A percentile compares a stretch with the other conserved stretches of the same genome.
phyloP scores from a whole-genome alignment of 2,888 invertebrate genomes.

The Nasonovia ribisnigri region DNA sequence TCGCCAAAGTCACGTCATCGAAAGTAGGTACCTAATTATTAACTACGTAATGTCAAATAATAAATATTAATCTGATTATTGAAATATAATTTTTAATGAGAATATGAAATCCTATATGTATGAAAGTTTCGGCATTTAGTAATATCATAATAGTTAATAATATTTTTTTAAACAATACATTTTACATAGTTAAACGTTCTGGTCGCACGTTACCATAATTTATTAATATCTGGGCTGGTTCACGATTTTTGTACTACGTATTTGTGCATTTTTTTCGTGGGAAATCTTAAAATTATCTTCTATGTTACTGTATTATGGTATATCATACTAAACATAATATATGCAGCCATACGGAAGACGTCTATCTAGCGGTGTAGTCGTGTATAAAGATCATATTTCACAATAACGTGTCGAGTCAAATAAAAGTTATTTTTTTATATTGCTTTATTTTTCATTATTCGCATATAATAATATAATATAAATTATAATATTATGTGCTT shows the following conservation, averaged over 20 bases:
- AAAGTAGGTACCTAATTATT: no score
- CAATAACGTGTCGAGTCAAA: neutral
- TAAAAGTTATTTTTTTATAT: neutral
- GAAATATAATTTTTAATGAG: neutral
- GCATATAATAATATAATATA: neutral
- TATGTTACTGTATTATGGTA: neutral
- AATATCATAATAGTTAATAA: neutral
- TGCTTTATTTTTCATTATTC: neutral
- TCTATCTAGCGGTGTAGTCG: neutral
- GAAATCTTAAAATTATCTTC: neutral
- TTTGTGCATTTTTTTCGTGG: neutral
- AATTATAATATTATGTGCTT: neutral
- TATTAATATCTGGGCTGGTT: neutral
- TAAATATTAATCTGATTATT: neutral
- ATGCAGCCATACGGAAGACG: neutral
- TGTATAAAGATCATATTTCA: neutral
- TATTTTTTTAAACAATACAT: neutral
- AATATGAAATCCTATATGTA: neutral
- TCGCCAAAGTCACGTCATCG: neutral
- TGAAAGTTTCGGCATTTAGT: neutral
- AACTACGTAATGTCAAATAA: neutral
- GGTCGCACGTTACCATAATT: neutral
- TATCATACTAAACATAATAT: neutral
- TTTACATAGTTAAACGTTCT: neutral
- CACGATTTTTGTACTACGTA: neutral